phyloP scores from a whole-genome alignment of 1,140 invertebrate species.

The Drosophila kikkawai region DNA sequence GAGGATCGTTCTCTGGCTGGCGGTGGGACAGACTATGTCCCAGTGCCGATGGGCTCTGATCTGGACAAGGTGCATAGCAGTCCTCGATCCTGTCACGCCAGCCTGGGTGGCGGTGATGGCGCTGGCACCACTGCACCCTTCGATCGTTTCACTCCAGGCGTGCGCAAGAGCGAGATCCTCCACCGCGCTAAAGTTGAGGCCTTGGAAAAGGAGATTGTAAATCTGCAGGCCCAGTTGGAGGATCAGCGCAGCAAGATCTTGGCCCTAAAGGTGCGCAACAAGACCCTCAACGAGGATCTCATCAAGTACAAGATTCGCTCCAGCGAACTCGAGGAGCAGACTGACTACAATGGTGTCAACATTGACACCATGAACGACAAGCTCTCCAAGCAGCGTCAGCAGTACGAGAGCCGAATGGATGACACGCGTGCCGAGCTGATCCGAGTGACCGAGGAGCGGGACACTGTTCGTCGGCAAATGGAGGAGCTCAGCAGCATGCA shows the following conservation, averaged over 20 bases:
- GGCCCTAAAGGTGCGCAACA: slow-evolving; percentile 80
- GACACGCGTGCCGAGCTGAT: slow-evolving; percentile 86
- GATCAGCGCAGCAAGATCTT: slow-evolving; percentile 74
- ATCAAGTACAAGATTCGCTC: slow-evolving; percentile 62
- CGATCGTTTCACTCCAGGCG: slow-evolving; percentile 73
- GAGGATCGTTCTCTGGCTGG: slow-evolving; percentile 60
- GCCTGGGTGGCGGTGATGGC: slow-evolving; percentile 63
- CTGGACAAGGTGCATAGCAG: slow-evolving; percentile 35
- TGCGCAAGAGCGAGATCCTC: slow-evolving; percentile 79
- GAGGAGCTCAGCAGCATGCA: slow-evolving; percentile 69
- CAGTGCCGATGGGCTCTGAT: slow-evolving; percentile 53
- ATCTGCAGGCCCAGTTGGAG: slow-evolving; percentile 85
- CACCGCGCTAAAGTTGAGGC: slow-evolving; percentile 86
- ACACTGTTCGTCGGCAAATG: slow-evolving; percentile 49
- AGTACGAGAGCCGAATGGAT: slow-evolving; percentile 80
- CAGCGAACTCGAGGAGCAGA: slow-evolving; percentile 66
- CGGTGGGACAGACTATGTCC: slow-evolving; percentile 31
- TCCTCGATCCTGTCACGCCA: slow-evolving; percentile 30
- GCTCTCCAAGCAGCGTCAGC: slow-evolving; percentile 60
- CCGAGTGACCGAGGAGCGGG: slow-evolving; percentile 62
- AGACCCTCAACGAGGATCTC: slow-evolving; percentile 77
- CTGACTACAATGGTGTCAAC: slow-evolving; percentile 67
- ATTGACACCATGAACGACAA: slow-evolving; percentile 66
- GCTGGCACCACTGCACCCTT: slow-evolving; percentile 37
- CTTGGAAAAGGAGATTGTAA: slow-evolving; percentile 86